These are phyloP conservation scores for Gila orcuttii DNA, from an alignment of 2,113 vertebrate genomes.

Conservation along the genomic window DNA sequence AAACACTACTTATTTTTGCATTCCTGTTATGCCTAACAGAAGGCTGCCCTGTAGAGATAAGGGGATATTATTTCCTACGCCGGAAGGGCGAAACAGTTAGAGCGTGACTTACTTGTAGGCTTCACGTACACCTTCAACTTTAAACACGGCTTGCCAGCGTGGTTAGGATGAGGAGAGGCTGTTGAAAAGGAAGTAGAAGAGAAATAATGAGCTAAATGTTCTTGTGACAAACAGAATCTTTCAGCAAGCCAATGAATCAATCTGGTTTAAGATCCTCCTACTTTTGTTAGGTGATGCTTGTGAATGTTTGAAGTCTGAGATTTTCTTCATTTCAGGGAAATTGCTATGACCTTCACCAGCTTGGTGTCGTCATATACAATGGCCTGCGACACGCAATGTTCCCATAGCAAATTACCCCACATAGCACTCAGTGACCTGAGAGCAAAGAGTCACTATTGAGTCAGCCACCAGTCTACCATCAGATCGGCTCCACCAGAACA, in stretches of 20 bases:
- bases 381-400: constrained; percentile 37
- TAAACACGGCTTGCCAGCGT: constrained; percentile 58
- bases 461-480: background rate
- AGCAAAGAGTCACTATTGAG: constrained; percentile 34
- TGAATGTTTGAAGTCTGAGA: constrained; percentile 23
- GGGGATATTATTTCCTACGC: background rate
- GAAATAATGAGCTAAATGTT: constrained; percentile 16
- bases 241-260: constrained; percentile 6
- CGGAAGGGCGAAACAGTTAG: background rate
- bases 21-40: constrained; percentile 25
- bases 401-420: constrained; percentile 49
- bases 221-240: constrained; percentile 2
- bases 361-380: constrained; percentile 34
- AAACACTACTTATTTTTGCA: constrained; percentile 34
- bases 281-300: background rate
- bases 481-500: background rate
- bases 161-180: constrained; percentile 59
- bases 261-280: constrained; percentile 7
- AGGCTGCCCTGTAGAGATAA: background rate
- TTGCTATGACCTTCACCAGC: constrained; percentile 48
- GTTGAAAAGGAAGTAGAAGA: constrained; percentile 29
- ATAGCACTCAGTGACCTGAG: constrained; percentile 44
- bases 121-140: constrained; percentile 62
- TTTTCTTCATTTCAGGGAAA: constrained; percentile 42
- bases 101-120: constrained; percentile 56